A percentile compares a stretch with the other conserved stretches of the same genome.
Conservation (phyloP, 1,140 invertebrate genomes). For the Bombus polaris region DNA sequence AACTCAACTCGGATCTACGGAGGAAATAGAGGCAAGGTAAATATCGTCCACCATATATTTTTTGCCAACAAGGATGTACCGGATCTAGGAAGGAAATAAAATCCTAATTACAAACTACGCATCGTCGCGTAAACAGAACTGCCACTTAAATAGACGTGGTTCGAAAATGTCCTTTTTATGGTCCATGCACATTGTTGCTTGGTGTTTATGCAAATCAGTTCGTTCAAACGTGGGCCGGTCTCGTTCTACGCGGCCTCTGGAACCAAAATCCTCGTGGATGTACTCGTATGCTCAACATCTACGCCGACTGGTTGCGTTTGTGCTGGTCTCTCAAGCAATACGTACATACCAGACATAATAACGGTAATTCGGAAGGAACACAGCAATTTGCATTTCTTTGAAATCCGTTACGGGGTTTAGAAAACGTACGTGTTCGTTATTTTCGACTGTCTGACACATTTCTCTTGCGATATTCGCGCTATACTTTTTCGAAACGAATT, state of each 20-base stretch:
- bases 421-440: background rate
- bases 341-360: slow-evolving; percentile 11
- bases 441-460: no score
- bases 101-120: slow-evolving; percentile 16
- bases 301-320: no score
- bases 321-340: slow-evolving; percentile 11
- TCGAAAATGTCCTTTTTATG: background rate
- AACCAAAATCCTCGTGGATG: slow-evolving; percentile 22
- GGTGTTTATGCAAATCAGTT: slow-evolving; percentile 8
- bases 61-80: background rate
- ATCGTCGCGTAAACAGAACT: background rate
- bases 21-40: slow-evolving; percentile 33
- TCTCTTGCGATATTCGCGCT: background rate
- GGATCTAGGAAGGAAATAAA: background rate
- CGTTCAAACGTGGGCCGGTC: background rate
- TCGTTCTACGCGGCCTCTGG: background rate
- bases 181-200: background rate
- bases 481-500: background rate
- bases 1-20: background rate
- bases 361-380: slow-evolving; percentile 28
- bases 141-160: background rate
- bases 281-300: background rate
- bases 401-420: background rate
- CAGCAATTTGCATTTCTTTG: slow-evolving; percentile 30
- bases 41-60: background rate